Evolutionary conservation across 2,888 invertebrate species (phyloP), one percentile per base, ranked within the genome.

Genomic region (Athetis lepigone): DNA sequence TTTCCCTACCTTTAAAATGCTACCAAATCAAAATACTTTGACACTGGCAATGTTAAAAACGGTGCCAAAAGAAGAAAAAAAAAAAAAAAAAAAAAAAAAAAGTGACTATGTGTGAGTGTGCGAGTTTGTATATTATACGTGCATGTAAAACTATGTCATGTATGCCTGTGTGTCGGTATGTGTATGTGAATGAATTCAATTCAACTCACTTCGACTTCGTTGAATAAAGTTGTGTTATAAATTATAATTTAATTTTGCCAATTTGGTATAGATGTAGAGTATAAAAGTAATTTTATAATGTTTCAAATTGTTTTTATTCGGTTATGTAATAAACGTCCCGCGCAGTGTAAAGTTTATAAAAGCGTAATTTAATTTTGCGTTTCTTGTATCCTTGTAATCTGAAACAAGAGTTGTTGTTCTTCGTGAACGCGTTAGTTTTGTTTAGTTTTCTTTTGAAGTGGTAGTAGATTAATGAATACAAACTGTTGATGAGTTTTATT

Each of bases 351-450:
- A 77, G 78, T 77, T 80, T 69, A 42, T 55, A 11, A 60, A 66
- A 73, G 51, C 45, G 21, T 61, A 57, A 5, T 68, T 61, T 55
- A 63, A 54, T 52, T 57, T 55, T 63, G 52, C 42, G 65, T 64
- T 67, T 70, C 61, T 61, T 58, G 42, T 52, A 62, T 74, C 45
- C 59, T 70, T 67, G 62, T 68, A 66, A 60, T 64, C 56, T 61
- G 45, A 67, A 71, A 74, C 60, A 71, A 61, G 58, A 73, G 51
- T 80, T 80, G 64, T 78, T 77, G n/a, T n/a, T 80, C 62, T 64
- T 70, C 46, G 39, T 42, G 50, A 74, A 68, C 60, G 37, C 52
- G 37, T 55, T 64, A 60, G 2, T 60, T 64, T 50, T 50, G 49
- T 59, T 64, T 63, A 54, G 45, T 39, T 64, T 55, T 43, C 5